Evolutionary conservation across 2,113 vertebrate genomes (phyloP).

Genomic region (Campylorhamphus procurvoides): DNA sequence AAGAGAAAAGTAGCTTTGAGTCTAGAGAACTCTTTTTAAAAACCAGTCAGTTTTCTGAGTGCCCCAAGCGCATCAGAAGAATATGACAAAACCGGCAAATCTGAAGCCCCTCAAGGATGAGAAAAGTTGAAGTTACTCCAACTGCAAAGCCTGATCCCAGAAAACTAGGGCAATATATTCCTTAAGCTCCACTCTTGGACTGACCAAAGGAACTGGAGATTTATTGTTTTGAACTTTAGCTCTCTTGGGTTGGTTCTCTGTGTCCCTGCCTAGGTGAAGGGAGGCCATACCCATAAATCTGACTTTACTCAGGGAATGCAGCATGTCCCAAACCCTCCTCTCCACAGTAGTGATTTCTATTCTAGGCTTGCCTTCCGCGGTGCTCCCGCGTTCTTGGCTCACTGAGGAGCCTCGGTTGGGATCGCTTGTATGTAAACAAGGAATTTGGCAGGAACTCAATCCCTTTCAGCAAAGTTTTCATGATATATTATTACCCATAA

Average conservation of each 20-base stretch:
- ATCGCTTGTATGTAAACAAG: constrained; percentile 20
- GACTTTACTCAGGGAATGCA: background rate
- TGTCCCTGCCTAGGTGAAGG: constrained; percentile 32
- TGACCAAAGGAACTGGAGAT: constrained; percentile 55
- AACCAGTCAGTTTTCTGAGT: background rate
- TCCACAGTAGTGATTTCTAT: background rate
- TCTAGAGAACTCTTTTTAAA: background rate
- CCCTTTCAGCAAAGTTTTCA: constrained; percentile 14
- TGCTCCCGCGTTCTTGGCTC: background rate
- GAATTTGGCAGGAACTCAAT: constrained; percentile 46
- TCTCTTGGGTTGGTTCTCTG: constrained; percentile 6
- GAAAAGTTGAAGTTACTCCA: constrained; percentile 18
- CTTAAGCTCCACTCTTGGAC: background rate
- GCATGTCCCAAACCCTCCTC: background rate
- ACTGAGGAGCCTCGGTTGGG: background rate
- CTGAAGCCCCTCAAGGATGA: background rate
- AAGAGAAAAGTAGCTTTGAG: background rate
- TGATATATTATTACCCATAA: constrained; percentile 35
- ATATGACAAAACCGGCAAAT: background rate
- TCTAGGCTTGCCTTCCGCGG: background rate
- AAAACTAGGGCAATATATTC: constrained; percentile 44
- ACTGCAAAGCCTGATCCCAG: constrained; percentile 9
- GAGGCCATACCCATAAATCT: constrained; percentile 40
- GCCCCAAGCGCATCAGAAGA: background rate
- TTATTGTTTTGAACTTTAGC: constrained; percentile 55